Evolutionary conservation across 2,113 vertebrate genomes (phyloP).

Genomic region (Scomber colias): DNA sequence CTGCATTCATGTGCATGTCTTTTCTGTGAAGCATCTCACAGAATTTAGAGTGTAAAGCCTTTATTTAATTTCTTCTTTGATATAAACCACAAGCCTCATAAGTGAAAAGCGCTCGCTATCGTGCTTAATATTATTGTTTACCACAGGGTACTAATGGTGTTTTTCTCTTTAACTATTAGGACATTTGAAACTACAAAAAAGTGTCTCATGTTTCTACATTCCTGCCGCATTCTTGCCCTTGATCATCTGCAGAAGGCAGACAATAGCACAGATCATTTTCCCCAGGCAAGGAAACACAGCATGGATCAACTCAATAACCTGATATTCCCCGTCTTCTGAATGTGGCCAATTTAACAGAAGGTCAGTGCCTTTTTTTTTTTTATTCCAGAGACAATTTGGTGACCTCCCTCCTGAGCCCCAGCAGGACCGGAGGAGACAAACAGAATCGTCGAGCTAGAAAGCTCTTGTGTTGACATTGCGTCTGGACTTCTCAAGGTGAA

Average conservation of each 20-base stretch:
- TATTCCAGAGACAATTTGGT: slow-evolving; percentile 84
- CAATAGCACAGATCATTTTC: slow-evolving; percentile 82
- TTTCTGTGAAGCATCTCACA: slow-evolving; percentile 48
- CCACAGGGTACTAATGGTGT: slow-evolving; percentile 43
- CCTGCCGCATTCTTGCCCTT: slow-evolving; percentile 80
- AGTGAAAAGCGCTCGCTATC: slow-evolving; percentile 60
- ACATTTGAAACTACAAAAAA: slow-evolving; percentile 49
- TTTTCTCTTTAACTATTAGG: slow-evolving; percentile 67
- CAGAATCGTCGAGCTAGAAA: slow-evolving; percentile 62
- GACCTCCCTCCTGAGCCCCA: slow-evolving; percentile 83
- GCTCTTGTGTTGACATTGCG: slow-evolving; percentile 77
- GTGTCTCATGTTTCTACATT: slow-evolving; percentile 68
- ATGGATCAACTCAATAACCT: slow-evolving; percentile 88
- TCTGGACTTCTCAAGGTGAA: slow-evolving; percentile 82
- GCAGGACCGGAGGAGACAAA: slow-evolving; percentile 75
- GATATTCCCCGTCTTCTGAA: slow-evolving; percentile 85
- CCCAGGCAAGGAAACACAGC: slow-evolving; percentile 82
- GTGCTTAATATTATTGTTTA: slow-evolving; percentile 69
- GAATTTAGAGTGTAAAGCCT: slow-evolving; percentile 56
- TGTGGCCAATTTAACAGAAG: slow-evolving; percentile 86
- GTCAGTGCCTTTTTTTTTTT: slow-evolving; percentile 77
- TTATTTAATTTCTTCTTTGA: slow-evolving; percentile 49
- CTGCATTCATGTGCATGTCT: slow-evolving; percentile 73
- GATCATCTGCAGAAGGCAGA: slow-evolving; percentile 82
- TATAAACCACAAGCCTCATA: slow-evolving; percentile 40